Base-by-base conservation (phyloP, 1,140 invertebrate species). In the Conus ventricosus region DNA sequence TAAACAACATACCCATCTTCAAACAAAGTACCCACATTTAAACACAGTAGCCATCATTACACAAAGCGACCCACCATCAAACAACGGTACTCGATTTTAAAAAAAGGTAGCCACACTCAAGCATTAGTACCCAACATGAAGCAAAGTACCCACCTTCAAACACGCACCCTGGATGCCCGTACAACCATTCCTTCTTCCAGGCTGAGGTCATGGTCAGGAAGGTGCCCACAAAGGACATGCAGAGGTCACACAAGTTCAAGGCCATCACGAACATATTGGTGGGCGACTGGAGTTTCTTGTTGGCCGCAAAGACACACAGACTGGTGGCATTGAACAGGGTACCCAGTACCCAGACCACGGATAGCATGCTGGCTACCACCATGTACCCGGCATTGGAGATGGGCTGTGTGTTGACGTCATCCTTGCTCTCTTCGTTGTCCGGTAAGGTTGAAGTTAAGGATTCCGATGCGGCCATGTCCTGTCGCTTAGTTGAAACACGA, bases 241-340 rank as follows among this genome's bases (percentile, higher is more conserved):
- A 60, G 25, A 94, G 88, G 88, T 94, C 92, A 13, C 90, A 89
- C 4, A 88, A 15, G 20, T 89, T 88, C 8, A 94, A 55, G 4
- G 91, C 76, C 55, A 93, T 90, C 7, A 94, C 92, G 63, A 94
- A 93, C 0, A 91, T 85, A 55, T 94, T 94, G 13, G 92, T 91
- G 15, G 92, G 92, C 2, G 92, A 93, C 25, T 92, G 88, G 8
- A 93, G 60, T 20, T 90, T 84, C 87, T 93, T 93, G 76, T 90
- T 88, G 60, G 88, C 90, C 25, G 87, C 13, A 84, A 93, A 93
- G 10, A 91, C 88, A 39, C 87, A 83, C 17, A 93, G 78, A 71
- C 85, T 84, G 10, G 76, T 39, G 23, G 76, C 87, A 83, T 92
- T 91, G 6, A 84, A 55, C 17, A 90, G 67, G 55, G 87, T 85